Percentiles rank a stretch among this genome's conserved stretches.
phyloP scores from a whole-genome alignment of 2,113 vertebrate genomes.

The Tetraodon nigroviridis region DNA sequence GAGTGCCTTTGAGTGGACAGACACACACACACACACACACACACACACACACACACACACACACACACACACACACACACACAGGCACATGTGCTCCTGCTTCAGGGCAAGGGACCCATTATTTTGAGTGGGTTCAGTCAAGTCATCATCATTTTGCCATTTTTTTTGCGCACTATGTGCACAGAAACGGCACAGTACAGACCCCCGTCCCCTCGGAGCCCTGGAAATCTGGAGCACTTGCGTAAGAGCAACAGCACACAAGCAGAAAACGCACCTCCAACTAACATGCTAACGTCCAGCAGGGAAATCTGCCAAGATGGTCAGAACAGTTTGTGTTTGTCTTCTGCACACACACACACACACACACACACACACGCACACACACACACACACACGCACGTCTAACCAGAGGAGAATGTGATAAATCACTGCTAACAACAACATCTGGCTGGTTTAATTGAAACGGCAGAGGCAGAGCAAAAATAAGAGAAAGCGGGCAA shows the following conservation, averaged over 20 bases:
- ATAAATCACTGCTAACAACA: neutral
- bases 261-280: constrained; percentile 5
- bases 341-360: too few species aligned
- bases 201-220: constrained; percentile 37
- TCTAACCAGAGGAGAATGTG: too few species aligned
- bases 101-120: constrained; percentile 47
- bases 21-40: constrained; percentile 11
- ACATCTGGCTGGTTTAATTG: neutral
- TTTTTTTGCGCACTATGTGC: constrained; percentile 23
- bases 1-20: constrained; percentile 15
- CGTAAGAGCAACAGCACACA: constrained; percentile 37
- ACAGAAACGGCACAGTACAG: constrained; percentile 42
- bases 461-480: neutral
- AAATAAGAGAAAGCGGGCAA: neutral
- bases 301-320: neutral
- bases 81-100: constrained; percentile 10
- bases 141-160: constrained; percentile 45
- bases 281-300: neutral
- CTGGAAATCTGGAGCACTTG: constrained; percentile 51
- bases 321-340: too few species aligned
- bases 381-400: too few species aligned
- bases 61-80: neutral
- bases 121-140: constrained; percentile 60
- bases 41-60: neutral
- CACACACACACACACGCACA: too few species aligned